Conservation (phyloP, 92 coral and sea anemone genomes). For the Heliopora coerulea region DNA sequence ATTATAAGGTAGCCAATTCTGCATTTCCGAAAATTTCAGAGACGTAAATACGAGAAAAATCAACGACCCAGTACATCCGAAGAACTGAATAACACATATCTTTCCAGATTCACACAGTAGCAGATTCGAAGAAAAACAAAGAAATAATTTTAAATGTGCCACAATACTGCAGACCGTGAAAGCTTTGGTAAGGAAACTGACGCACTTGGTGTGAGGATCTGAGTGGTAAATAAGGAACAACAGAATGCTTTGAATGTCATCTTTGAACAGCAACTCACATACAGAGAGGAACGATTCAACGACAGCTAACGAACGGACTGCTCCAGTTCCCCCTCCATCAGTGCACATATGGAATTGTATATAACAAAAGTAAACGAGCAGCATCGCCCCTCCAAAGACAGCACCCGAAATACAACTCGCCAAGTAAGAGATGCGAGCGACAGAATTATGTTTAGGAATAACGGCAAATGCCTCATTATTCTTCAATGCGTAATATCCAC, state of each 20-base stretch:
- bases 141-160: slow-evolving; percentile 12
- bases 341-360: slow-evolving; percentile 6
- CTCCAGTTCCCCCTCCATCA: too few relatives aligned
- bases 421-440: neutral
- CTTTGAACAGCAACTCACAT: slow-evolving; percentile 7
- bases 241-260: slow-evolving; percentile 8
- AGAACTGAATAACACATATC: neutral
- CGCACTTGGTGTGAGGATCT: neutral
- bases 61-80: slow-evolving; percentile 14
- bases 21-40: too few relatives aligned
- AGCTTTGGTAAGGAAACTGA: neutral
- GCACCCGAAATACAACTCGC: slow-evolving; percentile 21
- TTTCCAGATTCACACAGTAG: neutral
- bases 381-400: neutral
- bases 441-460: neutral
- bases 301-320: too few relatives aligned
- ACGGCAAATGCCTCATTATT: slow-evolving; percentile 7
- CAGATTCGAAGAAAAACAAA: slow-evolving; percentile 19
- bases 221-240: neutral
- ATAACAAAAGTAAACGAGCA: neutral
- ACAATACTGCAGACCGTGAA: slow-evolving; percentile 13
- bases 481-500: neutral
- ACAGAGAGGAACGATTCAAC: neutral
- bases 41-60: neutral
- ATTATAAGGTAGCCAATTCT: too few relatives aligned